These are phyloP conservation scores for Somateria mollissima DNA, from an alignment of 2,797 vertebrate genomes.

Conservation along the genomic window DNA sequence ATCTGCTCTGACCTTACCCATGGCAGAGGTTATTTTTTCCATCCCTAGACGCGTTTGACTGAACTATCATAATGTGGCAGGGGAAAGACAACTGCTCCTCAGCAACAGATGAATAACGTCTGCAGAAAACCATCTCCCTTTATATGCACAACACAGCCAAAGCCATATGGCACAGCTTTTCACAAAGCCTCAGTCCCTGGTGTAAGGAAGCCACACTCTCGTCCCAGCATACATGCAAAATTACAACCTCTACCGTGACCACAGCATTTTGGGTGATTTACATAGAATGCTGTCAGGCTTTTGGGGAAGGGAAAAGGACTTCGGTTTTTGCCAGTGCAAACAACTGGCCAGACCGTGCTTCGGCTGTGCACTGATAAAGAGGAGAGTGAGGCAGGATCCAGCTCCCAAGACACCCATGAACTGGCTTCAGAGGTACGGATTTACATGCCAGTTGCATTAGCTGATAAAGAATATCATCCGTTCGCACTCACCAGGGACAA, in stretches of 20 bases:
- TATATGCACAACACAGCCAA: neutral
- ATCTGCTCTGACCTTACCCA: neutral
- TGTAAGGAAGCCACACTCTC: neutral
- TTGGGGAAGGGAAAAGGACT: neutral
- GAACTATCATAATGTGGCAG: neutral
- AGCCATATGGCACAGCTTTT: neutral
- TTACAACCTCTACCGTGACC: slow-evolving; percentile 9
- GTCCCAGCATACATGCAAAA: neutral
- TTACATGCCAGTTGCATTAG: slow-evolving; percentile 1
- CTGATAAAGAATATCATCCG: slow-evolving; percentile 4
- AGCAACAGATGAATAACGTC: neutral
- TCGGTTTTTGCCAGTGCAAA: slow-evolving; percentile 31
- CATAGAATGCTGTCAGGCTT: slow-evolving; percentile 36
- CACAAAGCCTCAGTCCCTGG: neutral
- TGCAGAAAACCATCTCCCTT: neutral
- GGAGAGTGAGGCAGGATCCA: neutral
- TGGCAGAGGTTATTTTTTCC: neutral
- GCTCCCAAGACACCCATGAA: slow-evolving; percentile 5
- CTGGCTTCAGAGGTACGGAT: neutral
- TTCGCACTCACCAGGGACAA: slow-evolving; percentile 9
- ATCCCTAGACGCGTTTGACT: fast-evolving
- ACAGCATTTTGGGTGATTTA: slow-evolving; percentile 16
- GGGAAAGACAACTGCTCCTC: neutral
- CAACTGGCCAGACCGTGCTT: slow-evolving; percentile 1
- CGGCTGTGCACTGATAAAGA: neutral